Percentiles rank a stretch among this genome's conserved stretches.
Evolutionary conservation across 2,113 vertebrate species (phyloP).

Genomic region (Antechinus flavipes): DNA sequence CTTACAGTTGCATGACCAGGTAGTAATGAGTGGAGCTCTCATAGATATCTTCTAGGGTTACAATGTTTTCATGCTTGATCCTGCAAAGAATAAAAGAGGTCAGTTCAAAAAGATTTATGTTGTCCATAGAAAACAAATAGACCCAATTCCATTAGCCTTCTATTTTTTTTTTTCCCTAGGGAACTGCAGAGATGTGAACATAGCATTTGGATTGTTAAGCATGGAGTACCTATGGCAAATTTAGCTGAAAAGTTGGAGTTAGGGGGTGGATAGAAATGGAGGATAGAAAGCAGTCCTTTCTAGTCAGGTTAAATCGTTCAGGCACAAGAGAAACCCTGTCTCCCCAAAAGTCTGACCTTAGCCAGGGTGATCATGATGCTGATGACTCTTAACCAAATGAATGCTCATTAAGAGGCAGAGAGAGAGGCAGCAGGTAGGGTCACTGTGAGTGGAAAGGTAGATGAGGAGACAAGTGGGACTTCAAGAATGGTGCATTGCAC

Average conservation of each 20-base stretch:
- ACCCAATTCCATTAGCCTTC: neutral
- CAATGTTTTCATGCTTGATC: constrained; percentile 96
- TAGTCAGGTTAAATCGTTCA: neutral
- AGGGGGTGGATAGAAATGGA: neutral
- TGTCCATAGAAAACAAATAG: neutral
- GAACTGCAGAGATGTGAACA: neutral
- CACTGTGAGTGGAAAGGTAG: neutral
- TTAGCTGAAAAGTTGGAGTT: neutral
- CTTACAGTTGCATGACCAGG: constrained; percentile 98
- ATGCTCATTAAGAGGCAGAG: neutral
- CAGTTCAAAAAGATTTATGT: neutral
- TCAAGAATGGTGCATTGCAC: neutral
- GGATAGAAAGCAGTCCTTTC: neutral
- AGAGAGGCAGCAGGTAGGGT: neutral
- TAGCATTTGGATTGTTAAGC: neutral
- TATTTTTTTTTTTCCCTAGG: neutral
- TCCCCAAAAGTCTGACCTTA: neutral
- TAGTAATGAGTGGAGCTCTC: constrained; percentile 96
- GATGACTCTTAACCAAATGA: neutral
- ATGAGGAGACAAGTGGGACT: neutral
- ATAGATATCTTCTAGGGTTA: constrained; percentile 95
- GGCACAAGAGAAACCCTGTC: neutral
- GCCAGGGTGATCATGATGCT: neutral
- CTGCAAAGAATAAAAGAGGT: constrained; percentile 79
- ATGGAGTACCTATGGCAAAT: neutral